Conservation (phyloP, 2,113 vertebrate species). For the Pitta sordida region DNA sequence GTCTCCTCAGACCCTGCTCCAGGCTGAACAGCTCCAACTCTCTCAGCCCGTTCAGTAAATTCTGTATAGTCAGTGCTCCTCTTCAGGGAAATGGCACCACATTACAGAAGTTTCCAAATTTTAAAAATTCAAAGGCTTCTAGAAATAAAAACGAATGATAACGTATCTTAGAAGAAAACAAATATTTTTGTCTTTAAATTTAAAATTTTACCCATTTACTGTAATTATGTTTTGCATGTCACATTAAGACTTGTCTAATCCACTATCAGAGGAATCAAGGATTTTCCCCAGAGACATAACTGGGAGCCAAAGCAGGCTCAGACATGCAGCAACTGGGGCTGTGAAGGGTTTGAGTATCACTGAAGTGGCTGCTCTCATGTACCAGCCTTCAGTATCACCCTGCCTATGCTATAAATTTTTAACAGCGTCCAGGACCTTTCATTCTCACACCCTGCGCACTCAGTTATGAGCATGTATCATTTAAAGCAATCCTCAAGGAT, state of each 20-base stretch:
- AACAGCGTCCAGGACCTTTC: neutral
- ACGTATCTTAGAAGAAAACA: neutral
- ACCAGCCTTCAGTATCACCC: neutral
- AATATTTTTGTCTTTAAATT: neutral
- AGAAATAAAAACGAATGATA: neutral
- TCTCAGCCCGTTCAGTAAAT: neutral
- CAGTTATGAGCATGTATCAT: neutral
- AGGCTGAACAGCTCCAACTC: neutral
- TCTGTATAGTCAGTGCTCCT: neutral
- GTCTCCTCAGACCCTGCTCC: neutral
- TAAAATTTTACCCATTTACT: neutral
- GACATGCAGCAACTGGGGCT: neutral
- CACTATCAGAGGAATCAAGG: neutral
- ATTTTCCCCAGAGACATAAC: neutral
- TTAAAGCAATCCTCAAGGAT: neutral
- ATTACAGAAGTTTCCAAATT: neutral
- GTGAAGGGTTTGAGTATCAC: neutral
- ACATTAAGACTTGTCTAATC: neutral
- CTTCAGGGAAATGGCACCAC: neutral
- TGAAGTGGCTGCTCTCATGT: neutral
- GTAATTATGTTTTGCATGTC: neutral
- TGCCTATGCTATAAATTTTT: neutral
- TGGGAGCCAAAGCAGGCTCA: neutral
- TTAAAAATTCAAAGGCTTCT: neutral
- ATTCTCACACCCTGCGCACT: neutral